phyloP scores from a whole-genome alignment of 2,113 vertebrate genomes.

The Chlorodrepanis virens region DNA sequence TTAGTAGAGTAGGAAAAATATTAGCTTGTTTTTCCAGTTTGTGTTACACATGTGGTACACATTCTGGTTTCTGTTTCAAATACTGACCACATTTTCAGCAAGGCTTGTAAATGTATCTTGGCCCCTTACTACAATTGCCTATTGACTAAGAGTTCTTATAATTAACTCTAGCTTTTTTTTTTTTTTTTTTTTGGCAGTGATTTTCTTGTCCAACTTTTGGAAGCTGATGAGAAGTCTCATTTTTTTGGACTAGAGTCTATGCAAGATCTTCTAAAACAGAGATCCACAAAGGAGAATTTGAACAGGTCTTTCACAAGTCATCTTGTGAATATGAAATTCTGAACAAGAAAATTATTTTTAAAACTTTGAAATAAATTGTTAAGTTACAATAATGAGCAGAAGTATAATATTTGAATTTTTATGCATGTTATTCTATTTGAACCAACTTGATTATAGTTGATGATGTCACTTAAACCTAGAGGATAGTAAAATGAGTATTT shows the following conservation, averaged over 20 bases:
- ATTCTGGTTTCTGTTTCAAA: constrained; percentile 9
- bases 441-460: neutral
- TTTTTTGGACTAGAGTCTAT: neutral
- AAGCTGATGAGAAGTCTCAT: neutral
- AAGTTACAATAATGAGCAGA: neutral
- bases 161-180: neutral
- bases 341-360: neutral
- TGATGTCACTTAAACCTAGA: neutral
- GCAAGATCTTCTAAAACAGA: neutral
- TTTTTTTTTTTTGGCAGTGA: neutral
- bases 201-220: neutral
- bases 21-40: constrained; percentile 24
- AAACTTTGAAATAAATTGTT: neutral
- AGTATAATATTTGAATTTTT: neutral
- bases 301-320: neutral
- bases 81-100: neutral
- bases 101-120: constrained; percentile 10
- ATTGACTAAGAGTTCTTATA: neutral
- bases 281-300: neutral
- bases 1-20: neutral
- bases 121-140: neutral
- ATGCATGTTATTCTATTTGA: neutral
- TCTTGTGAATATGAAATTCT: neutral
- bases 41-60: neutral
- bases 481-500: neutral